Percentiles rank a stretch among this genome's conserved stretches.
phyloP scores from a whole-genome alignment of 2,113 vertebrate species.

The Albula glossodonta region DNA sequence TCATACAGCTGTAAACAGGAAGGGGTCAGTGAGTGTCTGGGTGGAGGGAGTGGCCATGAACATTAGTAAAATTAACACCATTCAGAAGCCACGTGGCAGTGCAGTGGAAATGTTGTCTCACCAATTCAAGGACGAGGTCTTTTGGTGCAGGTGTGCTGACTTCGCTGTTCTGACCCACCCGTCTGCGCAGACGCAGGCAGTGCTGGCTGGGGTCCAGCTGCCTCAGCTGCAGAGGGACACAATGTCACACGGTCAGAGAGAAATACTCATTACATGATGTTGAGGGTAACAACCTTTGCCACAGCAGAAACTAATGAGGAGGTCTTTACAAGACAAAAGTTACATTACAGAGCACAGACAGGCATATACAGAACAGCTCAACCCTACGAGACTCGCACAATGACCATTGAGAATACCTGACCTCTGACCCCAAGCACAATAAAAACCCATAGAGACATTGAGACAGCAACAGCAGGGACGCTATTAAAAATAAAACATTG shows the following conservation, averaged over 20 bases:
- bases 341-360: not conserved
- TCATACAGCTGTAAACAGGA: conserved; percentile 70
- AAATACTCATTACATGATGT: not conserved
- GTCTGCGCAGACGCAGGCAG: conserved; percentile 69
- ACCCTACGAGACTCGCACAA: not conserved
- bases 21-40: not conserved
- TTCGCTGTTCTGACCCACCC: conserved; percentile 62
- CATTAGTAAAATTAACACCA: not conserved
- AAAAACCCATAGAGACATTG: not conserved
- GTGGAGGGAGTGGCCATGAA: not conserved
- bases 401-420: not conserved
- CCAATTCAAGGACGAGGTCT: conserved; percentile 78
- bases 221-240: conserved; percentile 61
- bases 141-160: conserved; percentile 57
- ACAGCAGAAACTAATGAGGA: not conserved
- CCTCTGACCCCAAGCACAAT: too few relatives aligned
- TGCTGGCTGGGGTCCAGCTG: conserved; percentile 76
- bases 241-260: not conserved
- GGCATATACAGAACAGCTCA: not conserved
- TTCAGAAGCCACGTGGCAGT: not conserved
- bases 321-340: not conserved
- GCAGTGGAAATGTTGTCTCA: conserved; percentile 43
- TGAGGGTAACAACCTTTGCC: not conserved
- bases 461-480: not conserved
- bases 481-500: not conserved